Conservation (phyloP, 2,888 invertebrate genomes). For the Parnassius mnemosyne region DNA sequence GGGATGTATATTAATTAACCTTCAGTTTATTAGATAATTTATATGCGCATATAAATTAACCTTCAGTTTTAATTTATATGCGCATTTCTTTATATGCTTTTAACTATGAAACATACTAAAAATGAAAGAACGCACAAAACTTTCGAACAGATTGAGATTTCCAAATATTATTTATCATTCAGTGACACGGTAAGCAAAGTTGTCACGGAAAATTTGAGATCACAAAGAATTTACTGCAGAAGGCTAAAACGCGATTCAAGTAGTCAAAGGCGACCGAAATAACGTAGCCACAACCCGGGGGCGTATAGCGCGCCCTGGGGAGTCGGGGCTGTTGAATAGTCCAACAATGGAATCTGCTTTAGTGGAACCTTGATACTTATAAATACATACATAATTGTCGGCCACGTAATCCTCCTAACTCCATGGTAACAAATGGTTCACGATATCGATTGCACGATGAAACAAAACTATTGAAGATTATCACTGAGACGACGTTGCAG, state of each 20-base stretch:
- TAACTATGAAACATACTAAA: too few relatives aligned
- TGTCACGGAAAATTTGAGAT: conserved; percentile 24
- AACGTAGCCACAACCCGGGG: conserved; percentile 22
- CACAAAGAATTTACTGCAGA: conserved; percentile 37
- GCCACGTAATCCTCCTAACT: conserved; percentile 30
- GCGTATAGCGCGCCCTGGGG: conserved; percentile 15
- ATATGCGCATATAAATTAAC: too few relatives aligned
- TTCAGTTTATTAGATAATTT: too few relatives aligned
- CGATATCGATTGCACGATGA: conserved; percentile 2
- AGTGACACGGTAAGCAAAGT: conserved; percentile 4
- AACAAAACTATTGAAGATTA: background rate
- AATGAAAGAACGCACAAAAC: too few relatives aligned
- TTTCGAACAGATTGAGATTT: background rate
- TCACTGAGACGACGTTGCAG: background rate
- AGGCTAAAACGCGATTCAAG: conserved; percentile 38
- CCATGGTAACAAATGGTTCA: conserved; percentile 10
- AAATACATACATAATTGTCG: conserved; percentile 33
- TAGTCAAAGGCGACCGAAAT: conserved; percentile 26
- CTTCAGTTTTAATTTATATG: too few relatives aligned
- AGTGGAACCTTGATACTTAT: conserved; percentile 35
- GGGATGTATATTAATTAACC: too few relatives aligned
- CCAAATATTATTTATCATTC: conserved; percentile 13
- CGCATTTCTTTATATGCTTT: too few relatives aligned
- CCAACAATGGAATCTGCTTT: conserved; percentile 44
- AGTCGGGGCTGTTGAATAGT: conserved; percentile 30